Evolutionary conservation across 2,888 invertebrate species (phyloP).

Genomic region (Horisme vitalbata): DNA sequence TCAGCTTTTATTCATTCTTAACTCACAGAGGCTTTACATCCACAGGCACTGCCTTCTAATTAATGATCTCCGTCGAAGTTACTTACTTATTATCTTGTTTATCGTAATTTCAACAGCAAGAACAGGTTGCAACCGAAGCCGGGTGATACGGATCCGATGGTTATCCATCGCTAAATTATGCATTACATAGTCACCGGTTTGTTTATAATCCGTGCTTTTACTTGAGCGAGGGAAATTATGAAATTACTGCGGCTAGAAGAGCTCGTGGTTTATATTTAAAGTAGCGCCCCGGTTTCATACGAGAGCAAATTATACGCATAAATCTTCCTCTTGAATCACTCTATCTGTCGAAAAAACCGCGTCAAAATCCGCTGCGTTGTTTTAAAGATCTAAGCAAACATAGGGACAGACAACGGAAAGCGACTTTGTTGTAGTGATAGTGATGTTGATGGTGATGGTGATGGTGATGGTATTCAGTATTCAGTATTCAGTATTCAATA

Average conservation of each 20-base stretch:
- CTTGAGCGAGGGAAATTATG: slow-evolving; percentile 14
- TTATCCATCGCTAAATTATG: slow-evolving; percentile 33
- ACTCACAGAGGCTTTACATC: slow-evolving; percentile 10
- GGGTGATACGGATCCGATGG: slow-evolving; percentile 40
- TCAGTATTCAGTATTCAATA: no score
- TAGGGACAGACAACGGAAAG: no score
- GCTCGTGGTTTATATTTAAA: no score
- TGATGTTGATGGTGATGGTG: no score
- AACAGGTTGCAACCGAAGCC: slow-evolving; percentile 45
- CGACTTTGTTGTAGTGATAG: no score
- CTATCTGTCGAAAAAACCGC: no score
- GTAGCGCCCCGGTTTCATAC: no score
- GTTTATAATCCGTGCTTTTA: slow-evolving; percentile 11
- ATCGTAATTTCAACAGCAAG: slow-evolving; percentile 16
- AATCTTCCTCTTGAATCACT: no score
- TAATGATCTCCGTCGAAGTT: not conserved
- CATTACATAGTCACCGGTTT: slow-evolving; percentile 17
- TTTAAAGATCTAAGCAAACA: no score
- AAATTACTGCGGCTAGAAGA: not conserved
- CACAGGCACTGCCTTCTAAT: slow-evolving; percentile 1
- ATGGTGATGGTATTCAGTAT: no score
- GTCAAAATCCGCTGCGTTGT: no score
- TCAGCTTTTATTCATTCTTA: not conserved
- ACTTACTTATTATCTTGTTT: slow-evolving; percentile 7
- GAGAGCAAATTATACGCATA: no score